These are phyloP conservation scores for Prionailurus bengalensis DNA, from an alignment of 2,113 vertebrate species.

Conservation along the genomic window DNA sequence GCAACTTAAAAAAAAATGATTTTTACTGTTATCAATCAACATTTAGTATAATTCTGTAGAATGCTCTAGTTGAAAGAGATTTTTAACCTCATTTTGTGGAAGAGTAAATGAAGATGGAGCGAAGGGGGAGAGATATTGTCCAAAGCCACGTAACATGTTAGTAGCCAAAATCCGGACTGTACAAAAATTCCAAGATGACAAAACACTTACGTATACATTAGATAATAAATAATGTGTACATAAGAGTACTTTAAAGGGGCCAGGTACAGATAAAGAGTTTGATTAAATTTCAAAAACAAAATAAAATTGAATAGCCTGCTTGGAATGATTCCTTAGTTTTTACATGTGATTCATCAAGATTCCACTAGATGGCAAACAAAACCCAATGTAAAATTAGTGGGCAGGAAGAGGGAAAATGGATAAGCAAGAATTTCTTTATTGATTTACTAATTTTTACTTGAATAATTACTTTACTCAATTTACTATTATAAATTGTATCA, in stretches of 20 bases:
- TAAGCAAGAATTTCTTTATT: neutral
- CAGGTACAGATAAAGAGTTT: neutral
- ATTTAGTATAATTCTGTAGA: neutral
- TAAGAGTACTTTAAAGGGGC: neutral
- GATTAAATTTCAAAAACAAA: neutral
- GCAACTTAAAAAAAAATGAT: neutral
- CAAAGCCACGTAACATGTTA: neutral
- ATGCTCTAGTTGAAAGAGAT: neutral
- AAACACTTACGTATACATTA: neutral
- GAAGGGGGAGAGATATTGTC: neutral
- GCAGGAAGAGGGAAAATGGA: neutral
- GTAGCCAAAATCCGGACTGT: neutral
- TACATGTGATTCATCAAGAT: neutral
- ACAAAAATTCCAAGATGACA: neutral
- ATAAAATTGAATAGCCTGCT: neutral
- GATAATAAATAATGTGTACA: neutral
- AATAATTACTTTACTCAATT: neutral
- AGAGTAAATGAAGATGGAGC: neutral
- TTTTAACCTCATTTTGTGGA: neutral
- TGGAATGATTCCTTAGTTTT: neutral
- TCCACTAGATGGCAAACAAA: slow-evolving; percentile 77
- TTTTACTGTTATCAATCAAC: neutral
- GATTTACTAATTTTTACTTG: no score
- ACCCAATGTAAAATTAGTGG: neutral
- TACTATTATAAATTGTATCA: neutral